Conservation (phyloP, 2,888 invertebrate species). For the Lamellibrachia satsuma region DNA sequence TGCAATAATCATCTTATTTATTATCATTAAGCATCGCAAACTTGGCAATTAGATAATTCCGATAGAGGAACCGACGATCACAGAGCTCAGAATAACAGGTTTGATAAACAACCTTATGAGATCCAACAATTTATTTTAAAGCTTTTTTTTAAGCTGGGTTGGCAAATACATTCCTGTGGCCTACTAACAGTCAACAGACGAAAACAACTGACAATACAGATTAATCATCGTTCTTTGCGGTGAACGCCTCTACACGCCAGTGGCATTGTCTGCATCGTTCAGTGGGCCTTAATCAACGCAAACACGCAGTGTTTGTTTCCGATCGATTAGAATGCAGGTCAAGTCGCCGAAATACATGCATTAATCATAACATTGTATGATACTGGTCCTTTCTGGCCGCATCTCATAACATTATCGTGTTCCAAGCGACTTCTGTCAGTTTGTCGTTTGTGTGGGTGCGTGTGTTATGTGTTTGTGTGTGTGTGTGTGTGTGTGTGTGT, state of each 20-base stretch:
- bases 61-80: too few relatives aligned
- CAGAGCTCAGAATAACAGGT: too few relatives aligned
- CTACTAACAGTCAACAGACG: background rate
- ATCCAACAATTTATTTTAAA: too few relatives aligned
- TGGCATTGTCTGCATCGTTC: background rate
- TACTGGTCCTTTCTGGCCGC: background rate
- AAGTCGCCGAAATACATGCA: background rate
- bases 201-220: background rate
- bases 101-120: too few relatives aligned
- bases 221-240: background rate
- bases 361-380: background rate
- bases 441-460: background rate
- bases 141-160: background rate
- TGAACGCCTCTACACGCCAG: background rate
- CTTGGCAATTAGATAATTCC: too few relatives aligned
- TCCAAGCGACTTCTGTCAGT: background rate
- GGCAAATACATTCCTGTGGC: too few relatives aligned
- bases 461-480: too few relatives aligned
- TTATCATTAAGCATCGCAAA: too few relatives aligned
- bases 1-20: too few relatives aligned
- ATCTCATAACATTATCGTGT: background rate
- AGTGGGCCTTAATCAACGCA: background rate
- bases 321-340: background rate
- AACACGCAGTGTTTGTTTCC: slow-evolving; percentile 17
- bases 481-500: too few relatives aligned